A percentile compares a stretch with the other conserved stretches of the same genome.
Conservation (phyloP, 1,140 invertebrate species). For the Microvelia longipes region DNA sequence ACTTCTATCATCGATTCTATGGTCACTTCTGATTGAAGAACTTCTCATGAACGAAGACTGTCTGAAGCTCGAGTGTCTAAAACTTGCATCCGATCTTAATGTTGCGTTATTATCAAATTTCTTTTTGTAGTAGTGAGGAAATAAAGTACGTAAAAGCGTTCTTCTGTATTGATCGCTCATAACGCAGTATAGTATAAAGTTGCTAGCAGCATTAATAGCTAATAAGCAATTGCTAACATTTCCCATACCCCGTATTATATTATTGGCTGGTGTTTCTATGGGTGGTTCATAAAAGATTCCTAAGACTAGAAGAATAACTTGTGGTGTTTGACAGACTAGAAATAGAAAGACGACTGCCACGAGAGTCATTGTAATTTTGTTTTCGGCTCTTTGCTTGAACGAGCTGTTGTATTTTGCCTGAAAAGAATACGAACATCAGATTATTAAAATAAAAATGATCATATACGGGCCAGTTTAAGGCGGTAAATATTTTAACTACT, state of each 20-base stretch:
- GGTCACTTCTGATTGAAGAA: not conserved
- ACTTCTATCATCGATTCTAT: not conserved
- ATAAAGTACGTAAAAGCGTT: slow-evolving; percentile 49
- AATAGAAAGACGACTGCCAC: slow-evolving; percentile 60
- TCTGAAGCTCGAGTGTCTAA: slow-evolving; percentile 8
- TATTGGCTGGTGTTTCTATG: slow-evolving; percentile 21
- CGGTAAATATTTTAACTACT: no score
- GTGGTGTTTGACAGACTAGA: slow-evolving; percentile 53
- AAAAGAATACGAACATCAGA: not conserved
- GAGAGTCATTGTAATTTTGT: slow-evolving; percentile 56
- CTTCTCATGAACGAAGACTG: not conserved
- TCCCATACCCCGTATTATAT: slow-evolving; percentile 37
- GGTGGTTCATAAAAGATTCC: slow-evolving; percentile 32
- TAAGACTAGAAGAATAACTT: slow-evolving; percentile 40
- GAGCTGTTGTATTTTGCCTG: not conserved
- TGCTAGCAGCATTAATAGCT: slow-evolving; percentile 51
- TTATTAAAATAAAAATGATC: not conserved
- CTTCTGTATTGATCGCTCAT: slow-evolving; percentile 58
- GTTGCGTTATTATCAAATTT: slow-evolving; percentile 12
- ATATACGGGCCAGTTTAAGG: no score
- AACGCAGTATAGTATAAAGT: slow-evolving; percentile 63
- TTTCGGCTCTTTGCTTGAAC: slow-evolving; percentile 38
- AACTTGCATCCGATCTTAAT: slow-evolving; percentile 16
- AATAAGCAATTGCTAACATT: slow-evolving; percentile 59
- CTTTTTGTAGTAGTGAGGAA: slow-evolving; percentile 28